These are phyloP conservation scores for Ornithoptera priamus DNA, from an alignment of 2,888 invertebrate genomes.

Conservation along the genomic window DNA sequence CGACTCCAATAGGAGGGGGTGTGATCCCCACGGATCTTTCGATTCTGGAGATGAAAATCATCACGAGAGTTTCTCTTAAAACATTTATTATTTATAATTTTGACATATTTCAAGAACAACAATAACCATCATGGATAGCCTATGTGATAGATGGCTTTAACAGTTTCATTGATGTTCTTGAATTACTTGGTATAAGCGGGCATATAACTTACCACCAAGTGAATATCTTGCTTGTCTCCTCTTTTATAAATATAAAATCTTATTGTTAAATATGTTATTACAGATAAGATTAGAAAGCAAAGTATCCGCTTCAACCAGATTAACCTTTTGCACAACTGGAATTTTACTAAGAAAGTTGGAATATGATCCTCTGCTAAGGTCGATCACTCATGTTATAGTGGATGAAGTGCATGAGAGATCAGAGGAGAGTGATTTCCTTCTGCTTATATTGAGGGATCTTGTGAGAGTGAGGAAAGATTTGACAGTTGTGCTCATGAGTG, in stretches of 20 bases:
- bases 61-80: no score
- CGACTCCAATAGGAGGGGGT: no score
- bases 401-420: slow-evolving; percentile 97
- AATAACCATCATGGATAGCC: no score
- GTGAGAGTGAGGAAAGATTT: slow-evolving; percentile 86
- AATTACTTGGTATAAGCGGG: no score
- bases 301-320: slow-evolving; percentile 86
- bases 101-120: no score
- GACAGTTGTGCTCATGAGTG: slow-evolving; percentile 95
- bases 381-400: slow-evolving; percentile 90
- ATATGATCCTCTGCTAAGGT: slow-evolving; percentile 86
- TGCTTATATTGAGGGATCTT: slow-evolving; percentile 89
- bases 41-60: no score
- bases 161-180: no score
- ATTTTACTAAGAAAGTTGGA: slow-evolving; percentile 91
- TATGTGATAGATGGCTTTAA: no score
- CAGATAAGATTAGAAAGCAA: slow-evolving; percentile 90
- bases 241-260: not conserved
- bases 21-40: no score
- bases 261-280: slow-evolving; percentile 57
- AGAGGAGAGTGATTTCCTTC: slow-evolving; percentile 93
- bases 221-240: no score
- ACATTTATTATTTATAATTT: no score
- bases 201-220: no score
- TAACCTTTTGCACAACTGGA: slow-evolving; percentile 96